A percentile compares a stretch with the other conserved stretches of the same genome.
phyloP scores from a whole-genome alignment of 2,797 vertebrate genomes.

The Cyprinella venusta region DNA sequence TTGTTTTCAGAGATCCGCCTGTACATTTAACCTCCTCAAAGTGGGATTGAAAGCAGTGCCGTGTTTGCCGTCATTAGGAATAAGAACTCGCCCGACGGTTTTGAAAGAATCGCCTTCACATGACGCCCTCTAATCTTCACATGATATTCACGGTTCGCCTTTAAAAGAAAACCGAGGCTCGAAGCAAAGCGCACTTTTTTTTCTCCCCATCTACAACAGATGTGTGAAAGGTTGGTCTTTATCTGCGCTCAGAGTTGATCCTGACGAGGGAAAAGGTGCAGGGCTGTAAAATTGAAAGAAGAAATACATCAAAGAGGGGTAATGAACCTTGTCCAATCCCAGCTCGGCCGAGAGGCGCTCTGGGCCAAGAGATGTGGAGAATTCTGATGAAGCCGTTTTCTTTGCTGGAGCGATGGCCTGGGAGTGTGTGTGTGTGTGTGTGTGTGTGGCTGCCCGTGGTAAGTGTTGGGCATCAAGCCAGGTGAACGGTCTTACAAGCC shows the following conservation, averaged over 20 bases:
- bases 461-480: slow-evolving; percentile 40
- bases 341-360: slow-evolving; percentile 59
- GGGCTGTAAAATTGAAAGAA: slow-evolving; percentile 68
- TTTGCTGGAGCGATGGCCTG: slow-evolving; percentile 45
- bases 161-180: slow-evolving; percentile 48
- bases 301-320: slow-evolving; percentile 70
- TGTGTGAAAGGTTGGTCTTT: slow-evolving; percentile 63
- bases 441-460: slow-evolving; percentile 40
- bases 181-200: slow-evolving; percentile 34
- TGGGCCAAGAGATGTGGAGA: slow-evolving; percentile 59
- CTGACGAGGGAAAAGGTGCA: slow-evolving; percentile 65
- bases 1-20: slow-evolving; percentile 19
- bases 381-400: slow-evolving; percentile 68
- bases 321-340: slow-evolving; percentile 71
- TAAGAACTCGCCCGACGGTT: neutral
- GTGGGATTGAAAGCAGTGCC: neutral
- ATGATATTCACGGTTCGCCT: slow-evolving; percentile 31
- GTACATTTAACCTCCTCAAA: slow-evolving; percentile 28
- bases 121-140: slow-evolving; percentile 38
- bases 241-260: slow-evolving; percentile 63
- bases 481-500: slow-evolving; percentile 48
- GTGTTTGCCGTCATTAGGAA: neutral
- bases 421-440: slow-evolving; percentile 35
- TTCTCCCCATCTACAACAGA: slow-evolving; percentile 10
- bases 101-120: slow-evolving; percentile 45